Evolutionary conservation across 2,888 invertebrate genomes (phyloP).

Genomic region (Crocallis elinguaria): DNA sequence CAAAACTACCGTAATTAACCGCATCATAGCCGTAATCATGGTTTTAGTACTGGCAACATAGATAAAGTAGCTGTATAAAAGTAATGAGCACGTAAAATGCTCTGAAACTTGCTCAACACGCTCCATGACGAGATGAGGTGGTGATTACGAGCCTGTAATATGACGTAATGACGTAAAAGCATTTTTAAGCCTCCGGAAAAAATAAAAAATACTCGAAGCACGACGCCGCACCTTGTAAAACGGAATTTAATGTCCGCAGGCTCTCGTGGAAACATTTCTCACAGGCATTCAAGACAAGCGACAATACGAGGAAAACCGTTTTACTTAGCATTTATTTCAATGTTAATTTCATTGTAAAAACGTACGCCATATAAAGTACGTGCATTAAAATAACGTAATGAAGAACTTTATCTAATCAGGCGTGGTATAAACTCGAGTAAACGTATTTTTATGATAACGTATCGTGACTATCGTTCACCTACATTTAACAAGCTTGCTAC

Average conservation of each 20-base stretch:
- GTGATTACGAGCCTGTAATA: constrained; percentile 54
- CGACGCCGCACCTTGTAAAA: constrained; percentile 42
- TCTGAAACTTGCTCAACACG: constrained; percentile 50
- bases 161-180: constrained; percentile 60
- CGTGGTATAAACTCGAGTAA: constrained; percentile 45
- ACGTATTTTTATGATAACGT: constrained; percentile 59
- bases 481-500: constrained; percentile 43
- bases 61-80: constrained; percentile 39
- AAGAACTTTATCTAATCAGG: constrained; percentile 56
- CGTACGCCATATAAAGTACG: neutral
- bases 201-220: constrained; percentile 36
- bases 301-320: constrained; percentile 26
- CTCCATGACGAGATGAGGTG: constrained; percentile 46
- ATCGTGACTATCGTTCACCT: constrained; percentile 54
- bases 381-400: constrained; percentile 34
- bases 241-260: constrained; percentile 23
- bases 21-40: constrained; percentile 34
- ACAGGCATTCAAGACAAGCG: constrained; percentile 12
- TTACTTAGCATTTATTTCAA: constrained; percentile 13
- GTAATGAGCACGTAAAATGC: constrained; percentile 43
- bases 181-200: constrained; percentile 49
- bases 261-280: constrained; percentile 27
- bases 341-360: constrained; percentile 17
- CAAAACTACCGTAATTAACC: constrained; percentile 40
- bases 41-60: constrained; percentile 36